Evolutionary conservation across 2,113 vertebrate species (phyloP), one percentile per base, ranked within the genome.

Genomic region (Cervus canadensis): DNA sequence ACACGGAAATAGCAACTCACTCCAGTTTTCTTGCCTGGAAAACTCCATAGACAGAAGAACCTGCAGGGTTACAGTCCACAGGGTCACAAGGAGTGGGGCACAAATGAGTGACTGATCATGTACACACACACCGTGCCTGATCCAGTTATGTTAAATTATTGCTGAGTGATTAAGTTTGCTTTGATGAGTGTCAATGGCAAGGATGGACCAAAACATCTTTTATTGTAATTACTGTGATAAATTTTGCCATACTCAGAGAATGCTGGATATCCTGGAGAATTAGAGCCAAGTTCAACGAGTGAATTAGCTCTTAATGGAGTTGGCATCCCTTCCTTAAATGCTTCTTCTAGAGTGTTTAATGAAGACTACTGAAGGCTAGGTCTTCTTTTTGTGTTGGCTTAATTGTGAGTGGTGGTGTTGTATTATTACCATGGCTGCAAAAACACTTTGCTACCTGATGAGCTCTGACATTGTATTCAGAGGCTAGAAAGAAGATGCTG

Each of bases 401-500:
- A 36, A 74, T 85, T 97, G 62, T 96, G 52, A 50, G 36, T 79
- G 48, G 6, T n/a, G 23, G 64, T 76, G 23, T 30, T 76, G 26
- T 40, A 40, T 90, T 71, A 52, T 95, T 36, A 50, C 40, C 30
- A n/a, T 45, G n/a, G 54, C 48, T 84, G 40, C 85, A 92, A 86
- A 97, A 91, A 57, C 62, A 33, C 40, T 89, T 95, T 78, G 93
- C 48, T 79, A 92, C 11, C 59, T 57, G 82, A 87, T 62, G 88
- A 94, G 54, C 76, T 92, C 78, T 95, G 92, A 71, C 88, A 40
- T 82, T n/a, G 30, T 67, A 50, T 40, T 91, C 81, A 98, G n/a
- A 95, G 52, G 33, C 50, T 59, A 74, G 83, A 85, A 82, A 90
- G 76, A 91, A 89, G 87, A 94, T 88, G 16, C 64, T 84, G 57